phyloP scores from a whole-genome alignment of 2,113 vertebrate species.

The Cebidichthys violaceus region DNA sequence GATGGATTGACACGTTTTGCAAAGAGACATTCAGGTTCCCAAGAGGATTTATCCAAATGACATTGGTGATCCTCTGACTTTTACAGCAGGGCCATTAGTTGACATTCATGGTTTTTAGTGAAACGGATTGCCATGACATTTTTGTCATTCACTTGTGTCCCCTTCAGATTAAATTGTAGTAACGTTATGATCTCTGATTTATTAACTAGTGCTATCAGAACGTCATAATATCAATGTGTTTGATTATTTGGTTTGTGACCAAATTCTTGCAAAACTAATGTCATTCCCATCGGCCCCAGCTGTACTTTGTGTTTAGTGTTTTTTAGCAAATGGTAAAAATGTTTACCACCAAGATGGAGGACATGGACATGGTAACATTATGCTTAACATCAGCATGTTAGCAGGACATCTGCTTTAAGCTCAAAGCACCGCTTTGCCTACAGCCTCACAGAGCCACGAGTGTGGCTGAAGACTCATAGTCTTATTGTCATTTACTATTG shows the following conservation, averaged over 20 bases:
- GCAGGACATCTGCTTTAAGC: not conserved
- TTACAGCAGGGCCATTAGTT: not conserved
- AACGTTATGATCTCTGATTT: not conserved
- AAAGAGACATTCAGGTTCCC: not conserved
- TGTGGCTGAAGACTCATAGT: not conserved
- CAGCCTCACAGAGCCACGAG: not conserved
- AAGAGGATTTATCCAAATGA: not conserved
- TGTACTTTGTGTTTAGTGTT: too few species aligned
- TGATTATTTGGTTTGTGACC: not conserved
- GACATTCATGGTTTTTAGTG: too few species aligned
- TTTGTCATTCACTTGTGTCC: not conserved
- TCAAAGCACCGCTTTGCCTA: not conserved
- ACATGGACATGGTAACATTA: not conserved
- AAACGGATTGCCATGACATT: not conserved
- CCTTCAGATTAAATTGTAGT: not conserved
- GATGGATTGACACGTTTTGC: too few species aligned
- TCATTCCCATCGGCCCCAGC: not conserved
- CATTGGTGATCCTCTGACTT: not conserved
- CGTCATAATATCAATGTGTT: not conserved
- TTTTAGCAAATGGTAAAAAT: not conserved
- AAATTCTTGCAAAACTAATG: not conserved
- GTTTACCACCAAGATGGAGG: too few species aligned
- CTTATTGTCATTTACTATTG: not conserved
- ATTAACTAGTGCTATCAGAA: too few species aligned
- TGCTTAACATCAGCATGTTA: not conserved